Evolutionary conservation across 2,888 invertebrate genomes (phyloP), one percentile per base, ranked within the genome.

Genomic region (Epinotia brunnichana): DNA sequence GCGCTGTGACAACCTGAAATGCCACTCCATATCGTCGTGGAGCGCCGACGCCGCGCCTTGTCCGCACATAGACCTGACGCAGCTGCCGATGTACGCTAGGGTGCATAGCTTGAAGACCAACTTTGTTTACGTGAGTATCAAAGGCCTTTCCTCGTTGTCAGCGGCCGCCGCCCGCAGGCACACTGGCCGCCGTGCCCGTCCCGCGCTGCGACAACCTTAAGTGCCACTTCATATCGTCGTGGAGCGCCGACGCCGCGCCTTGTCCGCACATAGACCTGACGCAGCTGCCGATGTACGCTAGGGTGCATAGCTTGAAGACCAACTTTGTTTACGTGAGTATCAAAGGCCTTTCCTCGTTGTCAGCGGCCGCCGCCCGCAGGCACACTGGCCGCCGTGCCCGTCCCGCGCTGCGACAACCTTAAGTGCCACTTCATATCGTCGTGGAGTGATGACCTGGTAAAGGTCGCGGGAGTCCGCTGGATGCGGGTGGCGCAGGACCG

Each of bases 321-420:
- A 97, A 96, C 87, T 98, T 98, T 87, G 95, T 97, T 76, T 96
- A 97, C 89, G 97, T 97, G 87, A 94, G 95, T n/a, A n/a, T n/a
- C n/a, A n/a, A n/a, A n/a, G n/a, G n/a, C n/a, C n/a, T n/a, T n/a
- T n/a, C 24, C 3, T n/a, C n/a, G n/a, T n/a, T n/a, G n/a, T n/a
- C n/a, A n/a, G 95, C 94, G 94, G 57, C 94, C 95, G 13, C 96
- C 97, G 0, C 96, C 97, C 0, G 86, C 94, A 0, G 95, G 95
- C 60, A 94, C 97, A 80, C 83, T 98, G 68, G 95, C 95, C 0
- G 94, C 95, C 3, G 95, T 98, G 3, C 94, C 95, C 9, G 96
- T 98, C 41, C 97, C 98, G 1, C 94, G 95, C 74, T 95, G 96
- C 59, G 94, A 95, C 63, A 94, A 94, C 2, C 96, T 98, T 70